phyloP scores from a whole-genome alignment of 2,888 invertebrate genomes.

The Erebia epiphron region DNA sequence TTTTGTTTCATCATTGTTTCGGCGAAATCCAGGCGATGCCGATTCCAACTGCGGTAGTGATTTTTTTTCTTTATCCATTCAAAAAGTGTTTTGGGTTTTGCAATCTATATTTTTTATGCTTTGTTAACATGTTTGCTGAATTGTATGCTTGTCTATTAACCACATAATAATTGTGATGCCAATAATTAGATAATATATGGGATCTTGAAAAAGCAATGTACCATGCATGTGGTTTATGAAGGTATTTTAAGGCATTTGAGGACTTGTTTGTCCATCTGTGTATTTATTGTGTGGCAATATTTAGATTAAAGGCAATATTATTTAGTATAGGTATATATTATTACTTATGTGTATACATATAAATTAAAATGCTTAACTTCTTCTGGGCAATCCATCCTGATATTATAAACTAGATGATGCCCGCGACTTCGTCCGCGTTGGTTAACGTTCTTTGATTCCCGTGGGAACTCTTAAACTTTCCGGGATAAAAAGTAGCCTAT shows the following conservation, averaged over 20 bases:
- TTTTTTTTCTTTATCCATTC: slow-evolving; percentile 68
- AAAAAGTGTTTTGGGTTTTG: slow-evolving; percentile 33
- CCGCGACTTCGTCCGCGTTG: too few species aligned
- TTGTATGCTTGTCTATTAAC: neutral
- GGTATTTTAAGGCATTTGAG: neutral
- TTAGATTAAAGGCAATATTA: neutral
- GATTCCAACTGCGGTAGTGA: slow-evolving; percentile 87
- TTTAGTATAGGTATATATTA: too few species aligned
- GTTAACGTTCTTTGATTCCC: too few species aligned
- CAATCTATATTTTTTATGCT: slow-evolving; percentile 43
- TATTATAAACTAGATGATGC: too few species aligned
- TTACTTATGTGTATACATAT: too few species aligned
- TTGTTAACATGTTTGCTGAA: slow-evolving; percentile 27
- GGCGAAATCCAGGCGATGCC: slow-evolving; percentile 85
- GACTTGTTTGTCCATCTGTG: neutral
- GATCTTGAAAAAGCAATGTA: neutral
- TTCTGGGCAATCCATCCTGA: too few species aligned
- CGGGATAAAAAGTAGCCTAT: too few species aligned
- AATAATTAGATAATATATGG: neutral
- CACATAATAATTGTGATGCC: neutral
- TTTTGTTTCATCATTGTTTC: slow-evolving; percentile 78
- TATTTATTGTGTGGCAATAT: neutral
- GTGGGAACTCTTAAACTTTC: too few species aligned
- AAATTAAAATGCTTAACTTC: too few species aligned
- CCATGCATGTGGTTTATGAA: neutral